Percentiles rank a stretch among this genome's conserved stretches.
Conservation (phyloP, 2,888 invertebrate species). For the Lingula anatina region DNA sequence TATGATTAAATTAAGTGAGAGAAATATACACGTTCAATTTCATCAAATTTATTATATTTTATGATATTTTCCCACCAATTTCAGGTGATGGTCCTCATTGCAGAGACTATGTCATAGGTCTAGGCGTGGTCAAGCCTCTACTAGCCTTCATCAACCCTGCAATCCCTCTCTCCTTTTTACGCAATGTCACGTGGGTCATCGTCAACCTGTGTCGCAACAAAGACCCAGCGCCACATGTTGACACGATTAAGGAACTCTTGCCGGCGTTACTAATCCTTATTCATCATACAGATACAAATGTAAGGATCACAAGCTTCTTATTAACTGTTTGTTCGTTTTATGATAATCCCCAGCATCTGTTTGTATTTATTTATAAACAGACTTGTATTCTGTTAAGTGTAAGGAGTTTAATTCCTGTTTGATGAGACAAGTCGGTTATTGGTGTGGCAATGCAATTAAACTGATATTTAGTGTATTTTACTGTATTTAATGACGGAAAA, state of each 20-base stretch:
- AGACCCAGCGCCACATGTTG: slow-evolving; percentile 83
- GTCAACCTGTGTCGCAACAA: slow-evolving; percentile 98
- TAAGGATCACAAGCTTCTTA: slow-evolving; percentile 58
- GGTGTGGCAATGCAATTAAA: too few relatives aligned
- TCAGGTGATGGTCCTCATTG: slow-evolving; percentile 81
- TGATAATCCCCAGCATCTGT: neutral
- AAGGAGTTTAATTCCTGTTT: too few relatives aligned
- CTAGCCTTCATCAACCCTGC: slow-evolving; percentile 92
- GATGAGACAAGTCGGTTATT: too few relatives aligned
- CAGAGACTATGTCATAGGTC: slow-evolving; percentile 88
- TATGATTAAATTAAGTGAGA: too few relatives aligned
- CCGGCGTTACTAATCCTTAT: slow-evolving; percentile 85
- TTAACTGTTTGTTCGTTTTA: neutral
- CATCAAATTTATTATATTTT: too few relatives aligned
- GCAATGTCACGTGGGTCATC: slow-evolving; percentile 99
- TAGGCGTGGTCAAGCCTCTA: slow-evolving; percentile 91
- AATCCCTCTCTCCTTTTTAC: slow-evolving; percentile 90
- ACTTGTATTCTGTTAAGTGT: too few relatives aligned
- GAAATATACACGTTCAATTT: too few relatives aligned
- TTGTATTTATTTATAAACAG: neutral
- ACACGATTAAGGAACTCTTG: slow-evolving; percentile 84
- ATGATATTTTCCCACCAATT: too few relatives aligned
- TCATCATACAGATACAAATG: slow-evolving; percentile 91
- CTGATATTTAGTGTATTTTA: too few relatives aligned
- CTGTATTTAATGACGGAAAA: neutral